phyloP scores from a whole-genome alignment of 2,797 vertebrate species.

The Cirrhinus molitorella region DNA sequence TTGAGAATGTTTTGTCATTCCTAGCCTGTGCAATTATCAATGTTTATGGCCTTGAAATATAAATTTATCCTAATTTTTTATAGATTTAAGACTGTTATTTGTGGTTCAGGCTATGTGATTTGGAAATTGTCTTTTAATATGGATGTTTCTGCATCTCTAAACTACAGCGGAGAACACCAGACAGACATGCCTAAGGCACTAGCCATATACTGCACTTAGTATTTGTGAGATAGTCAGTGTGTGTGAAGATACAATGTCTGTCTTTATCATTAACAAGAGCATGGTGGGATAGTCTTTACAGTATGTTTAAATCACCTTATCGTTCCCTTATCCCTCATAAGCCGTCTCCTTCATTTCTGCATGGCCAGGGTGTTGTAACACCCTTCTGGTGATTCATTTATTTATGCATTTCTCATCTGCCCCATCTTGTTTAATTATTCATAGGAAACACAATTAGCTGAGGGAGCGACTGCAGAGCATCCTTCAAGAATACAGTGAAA shows the following conservation, averaged over 20 bases:
- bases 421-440: slow-evolving; percentile 76
- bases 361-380: slow-evolving; percentile 68
- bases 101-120: background rate
- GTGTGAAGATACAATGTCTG: background rate
- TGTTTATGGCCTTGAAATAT: slow-evolving; percentile 41
- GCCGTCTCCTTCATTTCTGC: slow-evolving; percentile 68
- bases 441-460: slow-evolving; percentile 70
- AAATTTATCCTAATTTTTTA: slow-evolving; percentile 1
- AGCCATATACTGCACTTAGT: background rate
- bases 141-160: background rate
- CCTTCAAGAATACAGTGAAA: slow-evolving; percentile 13
- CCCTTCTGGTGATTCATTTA: slow-evolving; percentile 71
- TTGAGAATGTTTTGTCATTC: background rate
- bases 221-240: background rate
- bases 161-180: background rate
- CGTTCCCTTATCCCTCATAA: slow-evolving; percentile 61
- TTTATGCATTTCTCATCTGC: slow-evolving; percentile 72
- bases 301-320: slow-evolving; percentile 58
- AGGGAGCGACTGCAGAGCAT: slow-evolving; percentile 51
- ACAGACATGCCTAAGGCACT: background rate
- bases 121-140: background rate
- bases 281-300: background rate
- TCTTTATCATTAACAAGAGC: background rate
- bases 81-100: background rate
- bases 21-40: background rate